Evolutionary conservation across 2,797 vertebrate species (phyloP).

Genomic region (Acrocephalus scirpaceus): DNA sequence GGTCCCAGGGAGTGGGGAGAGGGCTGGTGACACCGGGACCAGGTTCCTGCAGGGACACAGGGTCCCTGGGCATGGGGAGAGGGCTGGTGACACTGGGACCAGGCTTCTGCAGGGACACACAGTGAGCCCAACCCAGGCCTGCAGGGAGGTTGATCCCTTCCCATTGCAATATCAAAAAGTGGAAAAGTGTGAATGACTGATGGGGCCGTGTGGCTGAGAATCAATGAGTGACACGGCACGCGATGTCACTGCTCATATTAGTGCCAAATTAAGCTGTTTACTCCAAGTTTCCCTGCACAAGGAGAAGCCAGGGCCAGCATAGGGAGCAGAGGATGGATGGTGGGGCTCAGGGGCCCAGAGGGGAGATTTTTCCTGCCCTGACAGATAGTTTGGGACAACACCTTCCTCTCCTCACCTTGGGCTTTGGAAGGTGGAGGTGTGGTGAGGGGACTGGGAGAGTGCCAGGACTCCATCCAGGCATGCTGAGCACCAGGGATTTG

Average conservation of each 20-base stretch:
- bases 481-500: accelerated
- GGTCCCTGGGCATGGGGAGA: accelerated
- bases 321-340: constrained; percentile 28
- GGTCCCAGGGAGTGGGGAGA: accelerated
- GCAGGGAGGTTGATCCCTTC: not conserved
- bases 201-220: not conserved
- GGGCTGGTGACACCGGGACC: not conserved
- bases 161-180: not conserved
- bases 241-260: not conserved
- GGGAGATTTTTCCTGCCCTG: not conserved
- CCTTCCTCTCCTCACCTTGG: accelerated
- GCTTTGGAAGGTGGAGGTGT: not conserved
- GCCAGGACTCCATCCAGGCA: not conserved
- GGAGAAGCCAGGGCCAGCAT: accelerated
- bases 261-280: constrained; percentile 63
- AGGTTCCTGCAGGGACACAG: not conserved
- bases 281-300: not conserved
- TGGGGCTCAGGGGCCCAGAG: not conserved
- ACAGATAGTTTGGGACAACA: not conserved
- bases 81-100: accelerated
- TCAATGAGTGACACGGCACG: constrained; percentile 36
- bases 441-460: accelerated
- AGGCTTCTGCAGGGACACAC: accelerated
- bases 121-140: accelerated
- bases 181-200: not conserved